Percentiles rank a stretch among this genome's conserved stretches.
Conservation (phyloP, 2,113 vertebrate genomes). For the Pteropus alecto region DNA sequence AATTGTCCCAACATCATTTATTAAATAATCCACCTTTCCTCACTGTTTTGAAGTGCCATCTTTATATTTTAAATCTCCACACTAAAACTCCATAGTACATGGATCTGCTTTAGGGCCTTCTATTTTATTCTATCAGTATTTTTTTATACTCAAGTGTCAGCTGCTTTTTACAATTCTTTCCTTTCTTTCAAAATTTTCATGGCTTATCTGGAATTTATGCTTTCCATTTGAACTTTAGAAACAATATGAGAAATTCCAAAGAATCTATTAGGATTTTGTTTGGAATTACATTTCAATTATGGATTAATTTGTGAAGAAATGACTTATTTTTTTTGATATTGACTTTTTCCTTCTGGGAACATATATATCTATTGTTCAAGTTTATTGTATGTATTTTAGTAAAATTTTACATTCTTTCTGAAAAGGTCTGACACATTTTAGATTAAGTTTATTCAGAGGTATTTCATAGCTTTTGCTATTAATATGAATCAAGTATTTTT, state of each 20-base stretch:
- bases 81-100: background rate
- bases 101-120: background rate
- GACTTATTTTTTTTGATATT: background rate
- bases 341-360: background rate
- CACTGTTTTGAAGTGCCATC: background rate
- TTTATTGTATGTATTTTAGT: background rate
- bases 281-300: background rate
- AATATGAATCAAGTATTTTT: background rate
- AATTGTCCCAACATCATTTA: background rate
- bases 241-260: background rate
- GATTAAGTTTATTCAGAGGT: background rate
- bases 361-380: background rate
- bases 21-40: background rate
- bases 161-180: background rate
- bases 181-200: background rate
- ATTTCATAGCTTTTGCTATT: background rate
- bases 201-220: background rate
- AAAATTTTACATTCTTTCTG: background rate
- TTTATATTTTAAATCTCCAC: background rate
- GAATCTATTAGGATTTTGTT: background rate
- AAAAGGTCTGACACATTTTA: background rate
- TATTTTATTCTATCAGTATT: background rate
- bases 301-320: background rate
- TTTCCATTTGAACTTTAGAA: constrained; percentile 2
- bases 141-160: background rate